A percentile compares a stretch with the other conserved stretches of the same genome.
Evolutionary conservation across 1,140 invertebrate species (phyloP).

Genomic region (Gerris buenoi): DNA sequence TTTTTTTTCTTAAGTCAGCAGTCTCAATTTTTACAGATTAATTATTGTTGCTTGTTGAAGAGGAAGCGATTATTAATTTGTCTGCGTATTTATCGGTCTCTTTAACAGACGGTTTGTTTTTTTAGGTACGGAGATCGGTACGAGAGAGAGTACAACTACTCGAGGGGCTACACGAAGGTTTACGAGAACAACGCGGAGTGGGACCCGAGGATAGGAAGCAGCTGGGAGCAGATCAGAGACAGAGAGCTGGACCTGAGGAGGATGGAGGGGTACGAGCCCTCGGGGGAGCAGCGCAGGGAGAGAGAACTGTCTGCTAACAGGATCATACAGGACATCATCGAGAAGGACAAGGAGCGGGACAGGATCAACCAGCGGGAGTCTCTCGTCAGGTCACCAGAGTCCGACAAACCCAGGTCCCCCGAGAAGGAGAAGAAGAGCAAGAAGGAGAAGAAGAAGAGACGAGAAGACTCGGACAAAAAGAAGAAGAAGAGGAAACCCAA

Average conservation of each 20-base stretch:
- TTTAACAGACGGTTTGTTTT: neutral
- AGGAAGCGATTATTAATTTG: no score
- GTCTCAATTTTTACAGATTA: no score
- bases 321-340: constrained; percentile 3
- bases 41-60: no score
- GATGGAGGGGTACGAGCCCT: constrained; percentile 11
- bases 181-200: neutral
- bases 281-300: constrained; percentile 1
- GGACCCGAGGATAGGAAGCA: constrained; percentile 3
- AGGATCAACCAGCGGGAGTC: constrained; percentile 11
- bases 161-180: neutral
- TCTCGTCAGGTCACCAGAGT: neutral
- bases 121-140: neutral
- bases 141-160: neutral
- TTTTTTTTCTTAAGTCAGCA: no score
- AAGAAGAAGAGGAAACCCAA: constrained; percentile 18
- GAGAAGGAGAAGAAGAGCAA: constrained; percentile 34
- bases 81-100: no score
- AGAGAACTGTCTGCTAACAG: neutral
- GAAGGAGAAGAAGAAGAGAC: constrained; percentile 30
- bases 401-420: constrained; percentile 15
- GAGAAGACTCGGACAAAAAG: constrained; percentile 23
- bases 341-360: constrained; percentile 32
- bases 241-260: constrained; percentile 20
- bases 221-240: constrained; percentile 19